phyloP scores from a whole-genome alignment of 2,113 vertebrate genomes.

The Aphyosemion australe region DNA sequence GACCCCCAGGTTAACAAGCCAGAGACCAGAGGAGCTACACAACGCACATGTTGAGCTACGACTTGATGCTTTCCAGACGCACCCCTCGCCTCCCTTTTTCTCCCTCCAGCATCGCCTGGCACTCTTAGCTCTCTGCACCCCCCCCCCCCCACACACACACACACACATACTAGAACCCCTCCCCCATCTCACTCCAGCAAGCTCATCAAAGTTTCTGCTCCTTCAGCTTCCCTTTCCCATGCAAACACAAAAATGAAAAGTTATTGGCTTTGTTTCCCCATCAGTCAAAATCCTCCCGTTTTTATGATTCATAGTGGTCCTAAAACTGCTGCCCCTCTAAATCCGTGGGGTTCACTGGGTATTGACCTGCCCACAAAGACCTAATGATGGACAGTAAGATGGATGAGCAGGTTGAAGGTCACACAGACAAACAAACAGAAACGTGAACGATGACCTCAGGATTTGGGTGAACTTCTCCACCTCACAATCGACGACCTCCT shows the following conservation, averaged over 20 bases:
- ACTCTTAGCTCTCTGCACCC: conserved; percentile 50
- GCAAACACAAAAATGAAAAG: conserved; percentile 36
- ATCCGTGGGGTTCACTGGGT: neutral
- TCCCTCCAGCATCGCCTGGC: conserved; percentile 60
- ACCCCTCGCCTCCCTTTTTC: conserved; percentile 19
- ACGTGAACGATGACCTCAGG: conserved; percentile 32
- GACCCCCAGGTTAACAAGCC: conserved; percentile 72
- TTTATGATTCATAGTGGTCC: conserved; percentile 1
- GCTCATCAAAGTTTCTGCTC: conserved; percentile 60
- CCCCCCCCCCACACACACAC: too few relatives aligned
- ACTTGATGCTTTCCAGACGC: conserved; percentile 73
- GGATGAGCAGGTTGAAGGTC: conserved; percentile 41
- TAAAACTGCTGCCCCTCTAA: conserved; percentile 8
- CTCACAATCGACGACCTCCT: conserved; percentile 13
- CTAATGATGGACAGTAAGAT: conserved; percentile 14
- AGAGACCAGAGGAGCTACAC: conserved; percentile 51
- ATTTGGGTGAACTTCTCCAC: conserved; percentile 51
- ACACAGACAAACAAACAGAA: conserved; percentile 18
- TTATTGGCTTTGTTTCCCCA: conserved; percentile 15
- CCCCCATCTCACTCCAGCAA: conserved; percentile 31
- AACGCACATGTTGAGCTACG: neutral
- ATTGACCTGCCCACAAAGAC: conserved; percentile 1
- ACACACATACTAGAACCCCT: conserved; percentile 35
- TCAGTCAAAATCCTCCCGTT: neutral
- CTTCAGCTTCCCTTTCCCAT: conserved; percentile 49